Conservation (phyloP, 2,888 invertebrate species). For the Panopea generosa region DNA sequence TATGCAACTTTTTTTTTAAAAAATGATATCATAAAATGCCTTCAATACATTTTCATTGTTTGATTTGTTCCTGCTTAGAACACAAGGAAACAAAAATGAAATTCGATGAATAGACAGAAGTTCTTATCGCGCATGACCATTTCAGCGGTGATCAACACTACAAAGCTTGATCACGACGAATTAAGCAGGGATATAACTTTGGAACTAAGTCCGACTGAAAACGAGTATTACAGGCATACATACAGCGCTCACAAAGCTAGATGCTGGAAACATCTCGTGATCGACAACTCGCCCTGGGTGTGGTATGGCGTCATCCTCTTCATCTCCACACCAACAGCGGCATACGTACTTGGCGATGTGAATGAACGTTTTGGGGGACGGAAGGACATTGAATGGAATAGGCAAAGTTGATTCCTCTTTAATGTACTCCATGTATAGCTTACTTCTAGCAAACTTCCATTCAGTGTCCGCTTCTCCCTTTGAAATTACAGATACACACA, state of each 20-base stretch:
- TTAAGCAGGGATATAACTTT: too few species aligned
- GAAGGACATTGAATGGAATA: constrained; percentile 84
- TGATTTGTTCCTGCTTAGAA: too few species aligned
- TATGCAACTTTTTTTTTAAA: too few species aligned
- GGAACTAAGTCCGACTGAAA: too few species aligned
- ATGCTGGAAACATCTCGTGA: constrained; percentile 70
- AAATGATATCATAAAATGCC: too few species aligned
- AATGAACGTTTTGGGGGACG: constrained; percentile 72
- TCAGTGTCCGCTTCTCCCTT: constrained; percentile 84
- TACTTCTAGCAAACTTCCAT: constrained; percentile 84
- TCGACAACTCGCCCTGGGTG: constrained; percentile 76
- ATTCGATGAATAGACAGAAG: too few species aligned
- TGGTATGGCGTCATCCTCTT: constrained; percentile 53
- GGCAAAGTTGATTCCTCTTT: constrained; percentile 87
- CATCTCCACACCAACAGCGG: constrained; percentile 39
- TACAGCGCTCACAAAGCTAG: constrained; percentile 32
- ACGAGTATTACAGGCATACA: too few species aligned
- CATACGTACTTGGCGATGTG: constrained; percentile 45
- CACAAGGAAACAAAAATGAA: too few species aligned
- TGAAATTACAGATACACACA: constrained; percentile 5
- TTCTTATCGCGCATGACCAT: too few species aligned
- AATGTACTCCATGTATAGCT: constrained; percentile 86
- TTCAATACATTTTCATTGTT: too few species aligned
- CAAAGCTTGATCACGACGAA: too few species aligned
- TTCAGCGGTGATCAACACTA: too few species aligned